These are phyloP conservation scores for Prunella himalayana DNA, from an alignment of 2,113 vertebrate genomes.

Conservation along the genomic window DNA sequence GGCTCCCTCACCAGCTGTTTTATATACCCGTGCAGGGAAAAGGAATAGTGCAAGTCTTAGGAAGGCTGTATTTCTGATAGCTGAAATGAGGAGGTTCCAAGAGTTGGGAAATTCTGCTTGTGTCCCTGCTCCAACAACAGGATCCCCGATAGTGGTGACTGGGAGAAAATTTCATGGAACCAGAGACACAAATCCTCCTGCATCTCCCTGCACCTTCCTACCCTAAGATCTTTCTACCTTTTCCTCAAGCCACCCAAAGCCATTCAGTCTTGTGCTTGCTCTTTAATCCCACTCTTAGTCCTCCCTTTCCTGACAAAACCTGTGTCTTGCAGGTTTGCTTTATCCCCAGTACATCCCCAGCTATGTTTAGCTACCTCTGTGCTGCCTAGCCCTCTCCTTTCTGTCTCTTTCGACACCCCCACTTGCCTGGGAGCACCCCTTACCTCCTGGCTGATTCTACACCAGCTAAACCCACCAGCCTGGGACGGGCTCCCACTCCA, in stretches of 20 bases:
- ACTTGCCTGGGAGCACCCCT: background rate
- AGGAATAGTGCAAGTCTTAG: background rate
- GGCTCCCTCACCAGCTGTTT: background rate
- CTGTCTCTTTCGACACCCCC: accelerated
- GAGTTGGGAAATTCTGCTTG: background rate
- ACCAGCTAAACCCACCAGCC: background rate
- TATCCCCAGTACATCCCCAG: no score
- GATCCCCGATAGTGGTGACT: background rate
- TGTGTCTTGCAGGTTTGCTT: background rate
- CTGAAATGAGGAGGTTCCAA: background rate
- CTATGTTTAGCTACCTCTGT: background rate
- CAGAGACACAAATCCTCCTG: background rate
- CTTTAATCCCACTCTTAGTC: background rate
- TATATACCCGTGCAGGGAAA: background rate
- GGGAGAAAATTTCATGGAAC: background rate
- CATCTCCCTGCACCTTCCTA: background rate
- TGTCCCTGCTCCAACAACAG: accelerated
- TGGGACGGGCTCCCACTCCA: background rate
- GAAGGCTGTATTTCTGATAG: background rate
- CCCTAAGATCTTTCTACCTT: background rate
- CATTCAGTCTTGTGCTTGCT: background rate
- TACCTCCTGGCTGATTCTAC: background rate
- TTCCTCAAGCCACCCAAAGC: background rate
- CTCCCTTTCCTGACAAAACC: background rate
- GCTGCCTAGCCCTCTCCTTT: background rate